phyloP scores from a whole-genome alignment of 2,888 invertebrate genomes.

The Athetis lepigone region DNA sequence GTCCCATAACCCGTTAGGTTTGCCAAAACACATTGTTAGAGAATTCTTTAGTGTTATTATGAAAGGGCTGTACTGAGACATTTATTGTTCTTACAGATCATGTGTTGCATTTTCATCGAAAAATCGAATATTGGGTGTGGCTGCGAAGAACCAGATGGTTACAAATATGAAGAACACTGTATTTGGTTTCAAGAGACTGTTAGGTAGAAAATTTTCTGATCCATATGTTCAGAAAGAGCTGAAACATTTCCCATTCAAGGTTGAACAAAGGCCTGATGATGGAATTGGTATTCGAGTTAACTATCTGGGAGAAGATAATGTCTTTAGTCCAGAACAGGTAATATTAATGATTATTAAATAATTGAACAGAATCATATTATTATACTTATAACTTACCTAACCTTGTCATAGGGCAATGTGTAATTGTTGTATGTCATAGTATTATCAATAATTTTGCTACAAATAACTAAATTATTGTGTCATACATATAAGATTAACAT shows the following conservation, averaged over 20 bases:
- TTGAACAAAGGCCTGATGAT: constrained; percentile 94
- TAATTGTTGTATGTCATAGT: constrained; percentile 24
- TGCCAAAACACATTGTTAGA: not conserved
- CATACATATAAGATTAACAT: not conserved
- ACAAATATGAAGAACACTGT: constrained; percentile 99
- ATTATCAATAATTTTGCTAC: constrained; percentile 13
- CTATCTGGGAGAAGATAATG: constrained; percentile 96
- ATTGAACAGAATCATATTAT: constrained; percentile 14
- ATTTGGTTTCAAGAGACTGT: constrained; percentile 97
- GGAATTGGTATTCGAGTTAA: constrained; percentile 96
- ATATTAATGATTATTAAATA: constrained; percentile 15
- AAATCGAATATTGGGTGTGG: constrained; percentile 98
- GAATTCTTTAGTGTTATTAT: not conserved
- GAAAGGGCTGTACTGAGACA: not conserved
- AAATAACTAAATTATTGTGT: constrained; percentile 8
- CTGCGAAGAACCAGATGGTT: constrained; percentile 98
- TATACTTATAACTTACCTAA: constrained; percentile 7
- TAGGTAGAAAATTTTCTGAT: constrained; percentile 97
- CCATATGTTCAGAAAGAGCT: constrained; percentile 96
- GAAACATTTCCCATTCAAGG: constrained; percentile 94
- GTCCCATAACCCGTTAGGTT: no score
- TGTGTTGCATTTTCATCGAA: constrained; percentile 98
- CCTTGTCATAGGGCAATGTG: constrained; percentile 34
- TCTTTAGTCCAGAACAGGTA: constrained; percentile 97
- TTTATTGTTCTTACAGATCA: constrained; percentile 92